Percentiles rank a stretch among this genome's conserved stretches.
Conservation (phyloP, 2,888 invertebrate genomes). For the Fragum fragum region DNA sequence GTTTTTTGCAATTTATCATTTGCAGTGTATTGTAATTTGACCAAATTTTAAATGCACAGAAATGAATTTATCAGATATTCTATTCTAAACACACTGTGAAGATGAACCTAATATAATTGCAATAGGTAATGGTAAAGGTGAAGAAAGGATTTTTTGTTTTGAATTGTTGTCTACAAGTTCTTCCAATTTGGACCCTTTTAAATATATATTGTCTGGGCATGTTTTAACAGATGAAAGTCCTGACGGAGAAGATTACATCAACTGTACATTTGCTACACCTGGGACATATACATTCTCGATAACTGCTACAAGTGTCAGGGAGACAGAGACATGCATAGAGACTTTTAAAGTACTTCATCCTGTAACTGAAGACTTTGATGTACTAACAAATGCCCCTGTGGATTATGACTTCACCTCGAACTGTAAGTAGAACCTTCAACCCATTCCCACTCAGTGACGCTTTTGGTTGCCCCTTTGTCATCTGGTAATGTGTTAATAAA, state of each 20-base stretch:
- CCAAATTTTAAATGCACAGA: no score
- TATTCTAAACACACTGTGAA: no score
- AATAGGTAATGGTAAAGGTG: no score
- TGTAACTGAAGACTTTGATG: slow-evolving; percentile 62
- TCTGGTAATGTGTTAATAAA: no score
- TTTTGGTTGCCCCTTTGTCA: no score
- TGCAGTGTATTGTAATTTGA: no score
- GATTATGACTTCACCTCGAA: slow-evolving; percentile 11
- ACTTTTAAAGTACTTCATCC: slow-evolving; percentile 73
- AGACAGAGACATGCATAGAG: slow-evolving; percentile 68
- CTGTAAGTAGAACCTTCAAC: slow-evolving; percentile 29
- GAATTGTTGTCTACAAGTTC: neutral
- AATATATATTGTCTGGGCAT: neutral
- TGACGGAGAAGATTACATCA: slow-evolving; percentile 71
- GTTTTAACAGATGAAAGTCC: slow-evolving; percentile 74
- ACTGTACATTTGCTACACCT: slow-evolving; percentile 71
- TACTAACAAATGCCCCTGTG: slow-evolving; percentile 64
- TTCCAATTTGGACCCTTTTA: neutral
- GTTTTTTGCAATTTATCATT: no score
- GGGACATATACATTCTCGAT: slow-evolving; percentile 72
- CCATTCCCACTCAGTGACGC: no score
- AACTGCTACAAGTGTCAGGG: slow-evolving; percentile 73
- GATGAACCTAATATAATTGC: no score
- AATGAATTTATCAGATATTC: no score
- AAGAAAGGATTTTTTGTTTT: no score